phyloP scores from a whole-genome alignment of 2,797 vertebrate species.

The Pseudochaenichthys georgianus region DNA sequence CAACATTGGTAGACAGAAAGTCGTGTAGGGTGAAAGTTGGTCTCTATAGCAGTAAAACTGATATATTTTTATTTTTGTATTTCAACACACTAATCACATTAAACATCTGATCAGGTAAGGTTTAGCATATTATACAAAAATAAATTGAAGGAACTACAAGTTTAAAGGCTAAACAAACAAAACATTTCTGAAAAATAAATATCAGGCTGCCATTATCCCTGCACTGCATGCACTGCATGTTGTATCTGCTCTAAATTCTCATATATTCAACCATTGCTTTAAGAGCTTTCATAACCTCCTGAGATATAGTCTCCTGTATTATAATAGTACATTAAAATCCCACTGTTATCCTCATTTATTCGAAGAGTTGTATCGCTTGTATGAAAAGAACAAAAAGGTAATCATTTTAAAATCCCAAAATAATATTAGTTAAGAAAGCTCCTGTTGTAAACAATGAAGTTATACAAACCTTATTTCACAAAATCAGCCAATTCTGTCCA shows the following conservation, averaged over 20 bases:
- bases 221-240: no score
- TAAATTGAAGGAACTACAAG: not conserved
- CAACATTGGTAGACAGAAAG: not conserved
- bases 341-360: not conserved
- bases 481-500: not conserved
- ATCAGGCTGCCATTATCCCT: not conserved
- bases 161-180: not conserved
- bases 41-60: no score
- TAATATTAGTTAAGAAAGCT: not conserved
- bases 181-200: not conserved
- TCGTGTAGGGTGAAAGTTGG: not conserved
- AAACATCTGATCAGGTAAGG: not conserved
- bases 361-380: no score
- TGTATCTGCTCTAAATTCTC: not conserved
- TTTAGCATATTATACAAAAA: not conserved
- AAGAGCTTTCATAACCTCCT: not conserved
- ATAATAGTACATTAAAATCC: not conserved
- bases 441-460: not conserved
- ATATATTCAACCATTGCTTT: not conserved
- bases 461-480: not conserved
- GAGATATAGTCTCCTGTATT: not conserved
- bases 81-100: not conserved
- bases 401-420: not conserved
- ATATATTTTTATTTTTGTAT: no score
- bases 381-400: not conserved